phyloP scores from a whole-genome alignment of 2,797 vertebrate genomes.

The Denticeps clupeoides region DNA sequence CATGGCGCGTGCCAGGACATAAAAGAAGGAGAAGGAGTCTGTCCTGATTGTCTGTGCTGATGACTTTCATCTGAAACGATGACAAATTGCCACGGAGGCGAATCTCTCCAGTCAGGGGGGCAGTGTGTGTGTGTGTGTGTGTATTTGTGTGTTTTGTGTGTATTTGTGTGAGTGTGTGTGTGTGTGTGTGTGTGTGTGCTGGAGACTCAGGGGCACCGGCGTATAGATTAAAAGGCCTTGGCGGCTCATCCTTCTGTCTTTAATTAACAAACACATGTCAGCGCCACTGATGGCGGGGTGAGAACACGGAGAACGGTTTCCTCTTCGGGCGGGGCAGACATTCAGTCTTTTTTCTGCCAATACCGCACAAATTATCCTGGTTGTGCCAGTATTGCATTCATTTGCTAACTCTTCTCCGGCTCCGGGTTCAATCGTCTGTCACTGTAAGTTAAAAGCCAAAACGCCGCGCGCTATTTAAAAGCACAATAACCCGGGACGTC shows the following conservation, averaged over 20 bases:
- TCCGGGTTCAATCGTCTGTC: too few relatives aligned
- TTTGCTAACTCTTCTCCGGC: too few relatives aligned
- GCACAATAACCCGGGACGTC: too few relatives aligned
- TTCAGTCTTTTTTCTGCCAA: too few relatives aligned
- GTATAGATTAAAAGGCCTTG: conserved; percentile 27
- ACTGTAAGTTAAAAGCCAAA: too few relatives aligned
- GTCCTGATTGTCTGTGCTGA: conserved; percentile 42
- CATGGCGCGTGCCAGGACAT: conserved; percentile 7
- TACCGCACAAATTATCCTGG: too few relatives aligned
- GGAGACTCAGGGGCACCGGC: not conserved
- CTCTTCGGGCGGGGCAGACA: not conserved
- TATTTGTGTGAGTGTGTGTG: too few relatives aligned
- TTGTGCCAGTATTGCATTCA: too few relatives aligned
- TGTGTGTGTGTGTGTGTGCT: not conserved
- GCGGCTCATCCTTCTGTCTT: conserved; percentile 28
- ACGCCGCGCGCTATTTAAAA: too few relatives aligned
- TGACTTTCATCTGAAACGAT: conserved; percentile 42
- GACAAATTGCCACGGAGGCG: conserved; percentile 30
- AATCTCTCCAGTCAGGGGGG: conserved; percentile 19
- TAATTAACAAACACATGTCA: conserved; percentile 37
- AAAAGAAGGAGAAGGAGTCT: conserved; percentile 26
- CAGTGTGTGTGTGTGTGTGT: not conserved
- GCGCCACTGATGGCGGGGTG: conserved; percentile 8
- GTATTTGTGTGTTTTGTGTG: too few relatives aligned
- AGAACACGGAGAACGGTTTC: conserved; percentile 18